Base-by-base conservation (phyloP, 2,113 vertebrate species). In the Zootoca vivipara region DNA sequence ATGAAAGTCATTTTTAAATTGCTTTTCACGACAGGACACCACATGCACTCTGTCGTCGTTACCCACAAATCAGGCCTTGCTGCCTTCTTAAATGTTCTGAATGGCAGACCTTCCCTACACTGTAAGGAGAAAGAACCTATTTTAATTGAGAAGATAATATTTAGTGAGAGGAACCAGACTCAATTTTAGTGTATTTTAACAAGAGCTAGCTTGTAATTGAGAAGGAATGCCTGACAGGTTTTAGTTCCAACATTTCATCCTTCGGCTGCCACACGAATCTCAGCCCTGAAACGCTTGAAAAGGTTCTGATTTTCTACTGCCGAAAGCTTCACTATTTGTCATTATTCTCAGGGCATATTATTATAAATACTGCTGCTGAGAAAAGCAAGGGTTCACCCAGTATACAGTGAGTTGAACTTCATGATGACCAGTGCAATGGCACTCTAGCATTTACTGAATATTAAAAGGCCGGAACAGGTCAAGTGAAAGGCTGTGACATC, bases 101-200 rank as follows among this genome's bases (percentile, higher is more conserved):
- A 87, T 72, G 22, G 10, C 75, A 30, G 30, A n/a, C 2, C 30
- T 1, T 83, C 81, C 56, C 16, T 78, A 1, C 65, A 42, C 87
- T 83, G 15, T 69, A 10, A 72, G 28, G 73, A 18, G 69, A 90
- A 89, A 75, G 56, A 24, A 15, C 26, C 22, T 64, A 33, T 20
- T 73, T 1, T 69, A 91, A 86, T 78, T 52, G 2, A 10, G 82
- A 75, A 56, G 40, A 24, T 88, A 90, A 90, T 89, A 30, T 16
- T 92, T 88, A 93, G 80, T 79, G 86, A 65, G 13, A 87, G 24
- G 18, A 91, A 65, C 35, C 7, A 46, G 64, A 15, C 30, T 84
- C 88, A 33, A 83, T 73, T 89, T 64, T 35, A 42, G 35, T 80
- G n/a, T 89, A 42, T 7, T 94, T 91, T 93, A 84, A 86, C 20